phyloP scores from a whole-genome alignment of 37 sponge, comb jelly and placozoan species.

The Aplysina aerophoba region DNA sequence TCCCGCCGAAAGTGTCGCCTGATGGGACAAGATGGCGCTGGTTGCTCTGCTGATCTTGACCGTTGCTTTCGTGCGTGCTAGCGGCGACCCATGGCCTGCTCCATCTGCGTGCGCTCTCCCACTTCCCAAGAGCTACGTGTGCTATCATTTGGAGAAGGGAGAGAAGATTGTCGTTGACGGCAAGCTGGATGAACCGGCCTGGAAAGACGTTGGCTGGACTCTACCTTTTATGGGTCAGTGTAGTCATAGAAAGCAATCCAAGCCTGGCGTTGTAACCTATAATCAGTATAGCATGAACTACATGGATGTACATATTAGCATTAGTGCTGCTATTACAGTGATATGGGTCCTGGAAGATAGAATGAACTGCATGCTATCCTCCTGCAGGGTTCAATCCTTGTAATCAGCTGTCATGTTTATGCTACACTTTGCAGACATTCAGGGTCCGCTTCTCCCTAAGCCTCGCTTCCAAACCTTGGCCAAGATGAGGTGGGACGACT shows the following conservation, averaged over 20 bases:
- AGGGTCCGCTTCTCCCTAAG: constrained; percentile 9
- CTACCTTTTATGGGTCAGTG: constrained; percentile 29
- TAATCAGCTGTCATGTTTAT: too few relatives aligned
- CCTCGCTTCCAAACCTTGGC: constrained; percentile 28
- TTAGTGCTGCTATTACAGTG: neutral
- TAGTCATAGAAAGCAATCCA: too few relatives aligned
- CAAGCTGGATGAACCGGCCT: constrained; percentile 28
- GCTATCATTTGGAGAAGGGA: constrained; percentile 7
- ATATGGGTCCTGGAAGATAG: neutral
- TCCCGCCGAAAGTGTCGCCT: too few relatives aligned
- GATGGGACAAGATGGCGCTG: too few relatives aligned
- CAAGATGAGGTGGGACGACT: constrained; percentile 49
- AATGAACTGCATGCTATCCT: too few relatives aligned
- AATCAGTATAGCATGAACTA: too few relatives aligned
- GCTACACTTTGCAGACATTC: constrained; percentile 48
- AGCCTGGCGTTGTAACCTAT: too few relatives aligned
- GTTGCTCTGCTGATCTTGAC: too few relatives aligned
- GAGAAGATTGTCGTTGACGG: constrained; percentile 38
- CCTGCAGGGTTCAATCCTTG: too few relatives aligned
- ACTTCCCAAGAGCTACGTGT: constrained; percentile 31
- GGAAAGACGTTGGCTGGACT: constrained; percentile 38
- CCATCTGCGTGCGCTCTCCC: constrained; percentile 1
- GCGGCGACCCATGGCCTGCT: neutral
- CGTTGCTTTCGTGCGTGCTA: neutral
- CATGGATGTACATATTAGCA: too few relatives aligned